These are phyloP conservation scores for Campopleginae sp. DNA, from an alignment of 2,888 invertebrate genomes.

Conservation along the genomic window DNA sequence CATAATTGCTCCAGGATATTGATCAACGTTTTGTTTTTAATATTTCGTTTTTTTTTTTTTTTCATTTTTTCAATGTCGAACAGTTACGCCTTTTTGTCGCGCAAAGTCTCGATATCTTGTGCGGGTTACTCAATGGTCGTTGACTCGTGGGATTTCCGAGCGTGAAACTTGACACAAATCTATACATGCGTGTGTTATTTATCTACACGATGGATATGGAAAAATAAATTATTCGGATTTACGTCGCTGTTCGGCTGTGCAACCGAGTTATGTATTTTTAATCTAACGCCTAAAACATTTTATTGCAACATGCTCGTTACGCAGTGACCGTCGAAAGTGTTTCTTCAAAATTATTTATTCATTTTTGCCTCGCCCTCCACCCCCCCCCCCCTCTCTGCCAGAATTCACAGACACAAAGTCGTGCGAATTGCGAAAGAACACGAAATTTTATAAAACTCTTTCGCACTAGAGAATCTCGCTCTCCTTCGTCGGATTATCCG, in stretches of 20 bases:
- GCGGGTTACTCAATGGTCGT: conserved; percentile 24
- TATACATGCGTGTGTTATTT: not conserved
- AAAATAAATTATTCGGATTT: not conserved
- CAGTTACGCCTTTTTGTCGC: conserved; percentile 1
- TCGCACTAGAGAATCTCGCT: conserved; percentile 11
- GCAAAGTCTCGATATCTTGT: not conserved
- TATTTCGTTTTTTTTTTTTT: not conserved
- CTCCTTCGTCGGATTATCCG: conserved; percentile 23
- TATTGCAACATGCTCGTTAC: not conserved
- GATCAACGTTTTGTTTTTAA: too few species aligned
- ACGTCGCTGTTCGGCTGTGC: not conserved
- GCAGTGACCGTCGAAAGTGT: not conserved
- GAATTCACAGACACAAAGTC: not conserved
- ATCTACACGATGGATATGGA: not conserved
- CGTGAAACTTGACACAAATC: not conserved
- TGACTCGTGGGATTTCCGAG: conserved; percentile 1
- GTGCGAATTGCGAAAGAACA: not conserved
- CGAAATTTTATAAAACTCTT: not conserved
- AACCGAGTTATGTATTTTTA: not conserved
- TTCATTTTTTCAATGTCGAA: not conserved
- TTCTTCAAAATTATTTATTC: not conserved
- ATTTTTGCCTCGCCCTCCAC: not conserved
- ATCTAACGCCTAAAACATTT: not conserved
- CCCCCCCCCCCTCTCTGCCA: too few species aligned
- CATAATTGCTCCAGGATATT: not conserved